Conservation (phyloP, 2,888 invertebrate species). For the Octonoba sinensis region DNA sequence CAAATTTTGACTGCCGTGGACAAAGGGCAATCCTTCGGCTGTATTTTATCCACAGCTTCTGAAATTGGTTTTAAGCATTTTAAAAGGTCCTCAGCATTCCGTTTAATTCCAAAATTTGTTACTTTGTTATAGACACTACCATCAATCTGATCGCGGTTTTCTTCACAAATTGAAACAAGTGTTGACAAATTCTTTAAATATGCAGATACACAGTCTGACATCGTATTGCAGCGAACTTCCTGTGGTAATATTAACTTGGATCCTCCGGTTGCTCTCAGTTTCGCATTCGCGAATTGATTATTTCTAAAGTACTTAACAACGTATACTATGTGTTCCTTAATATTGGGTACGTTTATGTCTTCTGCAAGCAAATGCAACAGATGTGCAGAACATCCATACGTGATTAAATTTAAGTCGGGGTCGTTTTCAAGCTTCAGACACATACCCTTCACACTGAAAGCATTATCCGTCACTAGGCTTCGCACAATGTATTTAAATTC, state of each 20-base stretch:
- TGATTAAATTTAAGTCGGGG: slow-evolving; percentile 7
- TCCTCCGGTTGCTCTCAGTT: no score
- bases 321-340: slow-evolving; percentile 6
- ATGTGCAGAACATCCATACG: slow-evolving; percentile 13
- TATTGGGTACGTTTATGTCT: slow-evolving; percentile 2
- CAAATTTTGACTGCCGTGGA: slow-evolving; percentile 4
- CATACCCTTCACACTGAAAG: slow-evolving; percentile 12
- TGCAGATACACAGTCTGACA: slow-evolving; percentile 9
- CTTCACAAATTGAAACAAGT: slow-evolving; percentile 10
- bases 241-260: no score
- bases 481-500: slow-evolving; percentile 6
- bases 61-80: slow-evolving; percentile 19
- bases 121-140: slow-evolving; percentile 7
- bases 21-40: slow-evolving; percentile 5
- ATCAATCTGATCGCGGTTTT: slow-evolving; percentile 1
- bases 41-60: slow-evolving; percentile 14
- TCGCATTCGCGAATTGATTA: no score
- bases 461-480: slow-evolving; percentile 11
- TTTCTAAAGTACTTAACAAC: slow-evolving; percentile 1
- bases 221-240: no score
- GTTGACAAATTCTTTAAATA: slow-evolving; percentile 3
- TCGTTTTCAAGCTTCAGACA: slow-evolving; percentile 6
- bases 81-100: slow-evolving; percentile 16
- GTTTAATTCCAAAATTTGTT: slow-evolving; percentile 16
- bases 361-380: slow-evolving; percentile 14